Evolutionary conservation across 2,113 vertebrate species (phyloP).

Genomic region (Tamias sibiricus): DNA sequence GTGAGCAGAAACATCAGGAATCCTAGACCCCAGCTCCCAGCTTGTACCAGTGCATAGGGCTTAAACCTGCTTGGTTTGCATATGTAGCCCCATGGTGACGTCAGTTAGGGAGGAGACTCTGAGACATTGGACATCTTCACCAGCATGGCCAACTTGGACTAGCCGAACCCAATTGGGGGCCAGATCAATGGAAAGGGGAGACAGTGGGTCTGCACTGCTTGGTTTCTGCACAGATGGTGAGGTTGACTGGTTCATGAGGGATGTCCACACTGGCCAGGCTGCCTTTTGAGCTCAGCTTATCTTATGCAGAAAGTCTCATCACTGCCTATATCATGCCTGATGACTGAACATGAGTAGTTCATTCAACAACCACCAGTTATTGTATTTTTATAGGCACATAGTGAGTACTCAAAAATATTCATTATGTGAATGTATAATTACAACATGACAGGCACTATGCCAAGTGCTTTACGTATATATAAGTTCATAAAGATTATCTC

Average conservation of each 20-base stretch:
- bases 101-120: not conserved
- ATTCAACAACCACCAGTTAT: not conserved
- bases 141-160: not conserved
- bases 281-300: not conserved
- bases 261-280: not conserved
- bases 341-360: not conserved
- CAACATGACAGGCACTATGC: not conserved
- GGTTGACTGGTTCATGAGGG: not conserved
- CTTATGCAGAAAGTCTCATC: not conserved
- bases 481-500: not conserved
- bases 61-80: slow-evolving; percentile 1
- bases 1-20: not conserved
- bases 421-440: not conserved
- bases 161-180: not conserved
- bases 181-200: not conserved
- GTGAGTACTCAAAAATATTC: not conserved
- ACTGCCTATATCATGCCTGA: not conserved
- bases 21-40: not conserved
- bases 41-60: not conserved
- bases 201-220: not conserved
- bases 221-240: not conserved
- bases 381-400: not conserved
- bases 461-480: not conserved
- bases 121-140: not conserved
- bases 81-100: not conserved